phyloP scores from a whole-genome alignment of 2,113 vertebrate species.

The Thymallus thymallus region DNA sequence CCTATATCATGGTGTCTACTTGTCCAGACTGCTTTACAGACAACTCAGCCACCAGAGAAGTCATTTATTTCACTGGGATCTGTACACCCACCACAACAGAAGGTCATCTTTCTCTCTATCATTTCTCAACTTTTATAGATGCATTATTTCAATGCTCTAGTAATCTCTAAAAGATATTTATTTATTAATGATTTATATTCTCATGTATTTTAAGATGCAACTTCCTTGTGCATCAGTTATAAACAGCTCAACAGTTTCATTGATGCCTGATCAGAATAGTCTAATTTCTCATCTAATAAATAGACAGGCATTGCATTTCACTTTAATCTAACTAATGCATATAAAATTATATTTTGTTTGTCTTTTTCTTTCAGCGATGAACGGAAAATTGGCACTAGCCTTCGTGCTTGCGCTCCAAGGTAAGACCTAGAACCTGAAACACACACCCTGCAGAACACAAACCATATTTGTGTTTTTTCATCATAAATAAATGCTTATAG shows the following conservation, averaged over 20 bases:
- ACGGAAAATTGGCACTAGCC: constrained; percentile 63
- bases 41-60: constrained; percentile 63
- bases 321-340: not conserved
- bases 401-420: constrained; percentile 76
- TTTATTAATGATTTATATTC: too few species aligned
- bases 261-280: not conserved
- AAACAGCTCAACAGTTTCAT: not conserved
- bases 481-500: too few species aligned
- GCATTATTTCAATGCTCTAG: not conserved
- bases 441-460: not conserved
- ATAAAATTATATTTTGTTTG: not conserved
- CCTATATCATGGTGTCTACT: constrained; percentile 71
- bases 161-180: too few species aligned
- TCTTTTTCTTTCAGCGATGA: constrained; percentile 66
- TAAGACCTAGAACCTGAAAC: constrained; percentile 47
- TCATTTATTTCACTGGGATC: constrained; percentile 59
- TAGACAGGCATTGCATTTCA: not conserved
- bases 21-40: constrained; percentile 62
- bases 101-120: constrained; percentile 47
- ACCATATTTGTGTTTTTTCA: too few species aligned
- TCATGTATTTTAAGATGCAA: not conserved
- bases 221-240: not conserved
- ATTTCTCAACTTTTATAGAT: not conserved
- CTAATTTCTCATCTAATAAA: not conserved
- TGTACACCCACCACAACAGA: constrained; percentile 53